Base-by-base conservation (phyloP, 2,797 vertebrate species). In the Pangasius krempfi region DNA sequence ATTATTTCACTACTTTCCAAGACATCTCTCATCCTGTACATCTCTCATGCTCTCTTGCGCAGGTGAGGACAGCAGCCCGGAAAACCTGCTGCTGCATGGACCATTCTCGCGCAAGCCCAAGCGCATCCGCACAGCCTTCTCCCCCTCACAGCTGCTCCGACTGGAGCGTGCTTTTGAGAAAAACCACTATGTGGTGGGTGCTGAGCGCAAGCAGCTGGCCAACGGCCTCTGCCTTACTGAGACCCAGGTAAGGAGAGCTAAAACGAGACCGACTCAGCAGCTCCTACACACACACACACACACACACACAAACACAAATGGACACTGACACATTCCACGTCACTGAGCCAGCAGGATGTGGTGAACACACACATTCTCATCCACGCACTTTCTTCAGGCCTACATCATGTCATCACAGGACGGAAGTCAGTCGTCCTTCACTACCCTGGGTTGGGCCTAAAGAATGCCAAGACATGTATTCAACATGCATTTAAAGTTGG, bases 151-250 rank as follows among this genome's bases (percentile, higher is more conserved):
- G 91, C 93, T 94, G 81, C 90, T 92, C 50, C 88, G 92, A 25
- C 91, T 95, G 78, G 93, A 94, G 89, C 91, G 91, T 8, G 93
- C 94, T 83, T 93, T 94, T 47, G 93, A 94, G 89, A 94, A 95
- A 90, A 94, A 94, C 89, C 94, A 95, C 91, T 95, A 95, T 5
- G 94, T 95, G 60, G 94, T 95, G 75, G 94, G 94, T 25, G 94
- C 94, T 0, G 94, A 95, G 66, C 87, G 94, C 70, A 95, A 95
- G 85, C 94, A 94, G 91, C 90, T 95, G 66, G 94, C 94, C 89
- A 94, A 92, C 10, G 92, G 92, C 47, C 89, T 95, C 60, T 94
- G 94, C 79, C 93, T 95, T 25, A 95, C 94, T 25, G 94, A 95
- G 90, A 95, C 94, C 30, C 94, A 95, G 94, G 94, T 95, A 82